Evolutionary conservation across 2,797 vertebrate species (phyloP), one percentile per base, ranked within the genome.

Genomic region (Cuniculus paca): DNA sequence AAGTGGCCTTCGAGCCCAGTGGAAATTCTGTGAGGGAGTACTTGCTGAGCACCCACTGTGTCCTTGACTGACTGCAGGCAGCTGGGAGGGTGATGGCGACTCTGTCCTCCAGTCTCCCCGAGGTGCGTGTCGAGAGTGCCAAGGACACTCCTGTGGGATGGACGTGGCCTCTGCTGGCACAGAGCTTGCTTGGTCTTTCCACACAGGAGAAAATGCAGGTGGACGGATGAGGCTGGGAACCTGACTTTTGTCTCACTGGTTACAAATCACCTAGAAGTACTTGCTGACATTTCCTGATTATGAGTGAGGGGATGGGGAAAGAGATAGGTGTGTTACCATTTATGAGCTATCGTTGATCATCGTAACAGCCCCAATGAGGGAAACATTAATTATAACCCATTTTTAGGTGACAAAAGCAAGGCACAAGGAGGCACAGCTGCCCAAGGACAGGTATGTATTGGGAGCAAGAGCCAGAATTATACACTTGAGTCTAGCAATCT

Each of bases 51-150:
- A 13, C 31, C 50, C 12, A 6, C 52, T 24, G 17, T 48, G 13
- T 16, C 17, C 24, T 36, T 22, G 19, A 28, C 80, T 48, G n/a
- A 39, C 24, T 6, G 20, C 61, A 17, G 17, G 52, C 24, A n/a
- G 17, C 60, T 19, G 22, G 28, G 26, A 13, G 3, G 24, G 28
- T 39, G 31, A n/a, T 36, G 7, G 39, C 56, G 36, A 28, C 78
- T 63, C 50, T 19, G 5, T 34, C 28, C 31, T n/a, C 50, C 14
- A 16, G 7, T 45, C 60, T 63, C 74, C 82, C 48, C 83, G 39
- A 3, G 34, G 4, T 31, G 13, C 34, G 6, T 0, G 26, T 2
- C 1, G 9, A 84, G 11, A 4, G 2, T 20, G 19, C 50, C n/a
- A 54, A 10, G 5, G 42, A 17, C 14, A 2, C 50, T 19, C 13